Conservation (phyloP, 53 echinoderm and acorn worm species). For the Crossaster papposus region DNA sequence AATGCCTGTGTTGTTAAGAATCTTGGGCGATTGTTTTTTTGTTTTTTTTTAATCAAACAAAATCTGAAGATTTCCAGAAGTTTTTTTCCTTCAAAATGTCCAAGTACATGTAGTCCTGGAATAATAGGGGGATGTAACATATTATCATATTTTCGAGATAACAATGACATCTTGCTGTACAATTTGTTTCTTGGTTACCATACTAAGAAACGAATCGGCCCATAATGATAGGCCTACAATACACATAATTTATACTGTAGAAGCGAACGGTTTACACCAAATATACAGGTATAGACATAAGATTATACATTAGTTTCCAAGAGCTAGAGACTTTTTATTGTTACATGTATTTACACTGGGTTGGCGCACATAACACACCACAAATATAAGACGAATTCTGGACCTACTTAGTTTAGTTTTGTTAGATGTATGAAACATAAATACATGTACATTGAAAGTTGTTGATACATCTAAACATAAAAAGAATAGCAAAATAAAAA, state of each 20-base stretch:
- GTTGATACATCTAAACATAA: not conserved
- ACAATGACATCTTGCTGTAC: not conserved
- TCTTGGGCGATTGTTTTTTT: no score
- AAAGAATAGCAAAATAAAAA: not conserved
- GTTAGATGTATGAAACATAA: not conserved
- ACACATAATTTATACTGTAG: no score
- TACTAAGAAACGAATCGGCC: no score
- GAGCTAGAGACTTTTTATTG: not conserved
- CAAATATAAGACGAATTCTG: not conserved
- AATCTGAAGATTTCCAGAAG: no score
- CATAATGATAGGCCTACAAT: no score
- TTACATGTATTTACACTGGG: constrained; percentile 35
- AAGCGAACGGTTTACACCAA: constrained; percentile 3
- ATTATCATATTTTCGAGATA: not conserved
- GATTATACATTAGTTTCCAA: constrained; percentile 37
- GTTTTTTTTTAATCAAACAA: no score
- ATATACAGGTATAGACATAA: constrained; percentile 46
- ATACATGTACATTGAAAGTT: not conserved
- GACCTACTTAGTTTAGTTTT: not conserved
- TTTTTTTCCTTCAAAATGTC: no score
- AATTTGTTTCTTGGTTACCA: not conserved
- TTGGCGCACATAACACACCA: not conserved
- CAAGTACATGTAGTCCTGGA: not conserved
- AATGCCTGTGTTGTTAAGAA: no score
- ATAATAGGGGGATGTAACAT: not conserved